These are phyloP conservation scores for Circaetus cinerascens DNA, from an alignment of 2,113 vertebrate genomes.

Conservation along the genomic window DNA sequence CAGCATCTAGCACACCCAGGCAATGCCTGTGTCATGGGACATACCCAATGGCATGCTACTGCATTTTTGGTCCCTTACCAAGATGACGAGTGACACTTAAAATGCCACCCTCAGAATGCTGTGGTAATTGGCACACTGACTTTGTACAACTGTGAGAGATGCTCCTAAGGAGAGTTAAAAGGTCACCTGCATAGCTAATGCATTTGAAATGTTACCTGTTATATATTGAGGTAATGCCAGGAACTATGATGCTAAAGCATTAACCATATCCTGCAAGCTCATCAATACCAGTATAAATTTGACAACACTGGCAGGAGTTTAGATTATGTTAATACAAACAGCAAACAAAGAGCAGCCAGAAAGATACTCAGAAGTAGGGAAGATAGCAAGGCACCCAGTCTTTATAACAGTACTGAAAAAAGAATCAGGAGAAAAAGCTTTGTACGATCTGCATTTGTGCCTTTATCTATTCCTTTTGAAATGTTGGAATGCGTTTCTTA, in stretches of 20 bases:
- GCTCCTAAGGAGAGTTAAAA: constrained; percentile 6
- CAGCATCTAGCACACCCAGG: neutral
- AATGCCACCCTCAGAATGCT: neutral
- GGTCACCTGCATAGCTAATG: neutral
- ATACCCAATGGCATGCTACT: neutral
- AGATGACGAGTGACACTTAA: neutral
- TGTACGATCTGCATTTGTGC: neutral
- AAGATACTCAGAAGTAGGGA: neutral
- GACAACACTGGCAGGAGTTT: neutral
- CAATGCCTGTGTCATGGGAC: neutral
- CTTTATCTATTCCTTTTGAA: neutral
- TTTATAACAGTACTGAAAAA: neutral
- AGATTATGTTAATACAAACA: neutral
- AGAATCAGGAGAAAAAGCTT: neutral
- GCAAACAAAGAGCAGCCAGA: neutral
- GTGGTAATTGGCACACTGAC: neutral
- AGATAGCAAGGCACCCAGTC: neutral
- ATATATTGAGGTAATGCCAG: neutral
- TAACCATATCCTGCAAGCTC: neutral
- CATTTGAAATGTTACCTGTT: neutral
- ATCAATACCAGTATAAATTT: neutral
- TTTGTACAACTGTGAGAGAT: neutral
- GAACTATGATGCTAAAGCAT: neutral
- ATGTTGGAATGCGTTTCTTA: neutral
- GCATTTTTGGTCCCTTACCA: neutral